phyloP scores from a whole-genome alignment of 2,888 invertebrate genomes.

The Leptopterna dolabrata region DNA sequence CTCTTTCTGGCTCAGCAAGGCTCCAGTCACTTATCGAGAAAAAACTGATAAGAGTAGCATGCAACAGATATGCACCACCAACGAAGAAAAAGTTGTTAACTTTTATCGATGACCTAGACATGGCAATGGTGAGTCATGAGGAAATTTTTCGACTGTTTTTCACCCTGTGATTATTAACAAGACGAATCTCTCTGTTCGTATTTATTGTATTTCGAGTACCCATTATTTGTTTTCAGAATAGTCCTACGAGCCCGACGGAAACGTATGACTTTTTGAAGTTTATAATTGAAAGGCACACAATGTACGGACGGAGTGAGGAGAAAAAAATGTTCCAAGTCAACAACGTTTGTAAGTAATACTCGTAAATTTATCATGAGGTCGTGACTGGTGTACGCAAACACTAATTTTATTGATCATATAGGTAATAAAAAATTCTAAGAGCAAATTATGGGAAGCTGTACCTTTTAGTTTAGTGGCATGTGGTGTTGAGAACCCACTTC shows the following conservation, averaged over 20 bases:
- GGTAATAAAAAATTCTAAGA: no score
- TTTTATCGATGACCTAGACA: conserved; percentile 95
- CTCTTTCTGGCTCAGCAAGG: neutral
- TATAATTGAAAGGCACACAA: conserved; percentile 87
- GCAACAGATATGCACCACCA: conserved; percentile 90
- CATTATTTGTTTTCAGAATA: neutral
- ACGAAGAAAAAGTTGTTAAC: conserved; percentile 88
- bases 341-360: conserved; percentile 75
- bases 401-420: no score
- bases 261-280: conserved; percentile 90
- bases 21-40: conserved; percentile 19
- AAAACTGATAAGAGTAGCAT: conserved; percentile 65
- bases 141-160: neutral
- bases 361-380: neutral
- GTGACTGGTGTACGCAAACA: no score
- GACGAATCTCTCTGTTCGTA: no score
- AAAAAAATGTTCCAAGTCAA: conserved; percentile 89
- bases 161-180: neutral
- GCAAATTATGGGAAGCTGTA: no score
- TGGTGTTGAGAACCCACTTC: no score
- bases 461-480: no score
- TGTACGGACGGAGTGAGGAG: conserved; percentile 90
- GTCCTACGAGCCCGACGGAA: conserved; percentile 77
- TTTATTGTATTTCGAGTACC: no score
- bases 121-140: conserved; percentile 78